Conservation (phyloP, 2,797 vertebrate genomes). For the Argyrosomus regius region DNA sequence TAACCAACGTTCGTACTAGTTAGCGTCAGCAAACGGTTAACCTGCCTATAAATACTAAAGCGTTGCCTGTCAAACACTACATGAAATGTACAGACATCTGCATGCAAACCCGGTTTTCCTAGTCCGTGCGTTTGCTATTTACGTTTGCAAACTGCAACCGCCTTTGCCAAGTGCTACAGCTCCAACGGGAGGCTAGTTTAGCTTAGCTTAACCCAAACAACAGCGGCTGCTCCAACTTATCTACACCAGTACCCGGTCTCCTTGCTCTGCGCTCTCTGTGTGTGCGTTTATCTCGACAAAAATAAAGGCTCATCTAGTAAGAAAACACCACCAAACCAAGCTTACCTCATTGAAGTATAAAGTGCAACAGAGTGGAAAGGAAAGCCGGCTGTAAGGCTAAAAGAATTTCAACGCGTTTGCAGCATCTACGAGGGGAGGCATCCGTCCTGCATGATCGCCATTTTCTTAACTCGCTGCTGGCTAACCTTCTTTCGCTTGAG, state of each 20-base stretch:
- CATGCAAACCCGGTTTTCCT: neutral
- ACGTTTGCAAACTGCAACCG: constrained; percentile 7
- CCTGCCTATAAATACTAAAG: constrained; percentile 7
- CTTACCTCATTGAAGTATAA: constrained; percentile 87
- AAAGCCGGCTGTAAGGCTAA: constrained; percentile 86
- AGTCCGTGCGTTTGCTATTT: neutral
- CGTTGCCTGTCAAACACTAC: neutral
- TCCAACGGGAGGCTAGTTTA: constrained; percentile 3
- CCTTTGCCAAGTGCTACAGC: neutral
- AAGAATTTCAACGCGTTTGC: constrained; percentile 87
- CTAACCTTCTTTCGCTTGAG: constrained; percentile 70
- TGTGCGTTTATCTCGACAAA: constrained; percentile 33
- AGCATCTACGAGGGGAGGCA: constrained; percentile 91
- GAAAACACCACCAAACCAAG: constrained; percentile 6
- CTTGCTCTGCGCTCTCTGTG: constrained; percentile 17
- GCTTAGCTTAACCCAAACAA: constrained; percentile 72
- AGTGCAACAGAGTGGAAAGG: constrained; percentile 88
- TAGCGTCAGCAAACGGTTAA: constrained; percentile 64
- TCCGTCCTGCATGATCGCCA: constrained; percentile 93
- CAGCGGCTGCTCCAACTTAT: constrained; percentile 66
- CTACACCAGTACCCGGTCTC: constrained; percentile 53
- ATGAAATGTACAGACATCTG: neutral
- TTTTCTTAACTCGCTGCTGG: constrained; percentile 89
- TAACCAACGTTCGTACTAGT: constrained; percentile 52
- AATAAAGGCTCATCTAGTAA: neutral